Evolutionary conservation across 2,113 vertebrate species (phyloP).

Genomic region (Carlito syrichta): DNA sequence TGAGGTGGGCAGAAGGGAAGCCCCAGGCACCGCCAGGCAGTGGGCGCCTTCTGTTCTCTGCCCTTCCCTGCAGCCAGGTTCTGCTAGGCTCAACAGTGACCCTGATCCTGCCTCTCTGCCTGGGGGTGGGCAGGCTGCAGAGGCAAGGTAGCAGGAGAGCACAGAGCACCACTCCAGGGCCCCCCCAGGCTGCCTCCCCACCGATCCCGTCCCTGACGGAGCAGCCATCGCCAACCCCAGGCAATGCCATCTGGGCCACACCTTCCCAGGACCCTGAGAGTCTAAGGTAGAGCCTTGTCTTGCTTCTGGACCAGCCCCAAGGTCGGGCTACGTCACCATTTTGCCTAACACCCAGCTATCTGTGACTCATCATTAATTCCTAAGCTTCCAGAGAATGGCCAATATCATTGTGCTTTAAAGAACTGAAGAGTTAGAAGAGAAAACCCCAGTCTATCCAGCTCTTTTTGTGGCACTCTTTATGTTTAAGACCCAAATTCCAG

Average conservation of each 20-base stretch:
- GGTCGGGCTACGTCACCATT: background rate
- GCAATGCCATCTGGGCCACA: background rate
- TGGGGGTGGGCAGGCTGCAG: background rate
- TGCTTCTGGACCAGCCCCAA: background rate
- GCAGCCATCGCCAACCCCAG: background rate
- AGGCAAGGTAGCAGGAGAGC: too few species aligned
- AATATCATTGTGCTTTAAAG: background rate
- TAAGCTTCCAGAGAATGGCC: background rate
- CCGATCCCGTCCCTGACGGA: background rate
- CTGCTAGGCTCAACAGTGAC: background rate
- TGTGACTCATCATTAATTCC: background rate
- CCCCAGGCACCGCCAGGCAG: background rate
- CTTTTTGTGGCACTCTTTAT: background rate
- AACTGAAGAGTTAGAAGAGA: background rate
- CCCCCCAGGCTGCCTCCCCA: background rate
- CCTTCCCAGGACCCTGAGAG: background rate
- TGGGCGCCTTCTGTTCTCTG: background rate
- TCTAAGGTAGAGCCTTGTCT: background rate
- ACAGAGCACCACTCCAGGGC: background rate
- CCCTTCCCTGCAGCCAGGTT: background rate
- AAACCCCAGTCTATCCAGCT: background rate
- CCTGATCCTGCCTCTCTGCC: background rate
- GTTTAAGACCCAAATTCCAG: background rate
- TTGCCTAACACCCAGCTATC: background rate
- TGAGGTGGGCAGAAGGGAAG: too few species aligned